Base-by-base conservation (phyloP, 2,888 invertebrate species). In the Clistopyga incitator region DNA sequence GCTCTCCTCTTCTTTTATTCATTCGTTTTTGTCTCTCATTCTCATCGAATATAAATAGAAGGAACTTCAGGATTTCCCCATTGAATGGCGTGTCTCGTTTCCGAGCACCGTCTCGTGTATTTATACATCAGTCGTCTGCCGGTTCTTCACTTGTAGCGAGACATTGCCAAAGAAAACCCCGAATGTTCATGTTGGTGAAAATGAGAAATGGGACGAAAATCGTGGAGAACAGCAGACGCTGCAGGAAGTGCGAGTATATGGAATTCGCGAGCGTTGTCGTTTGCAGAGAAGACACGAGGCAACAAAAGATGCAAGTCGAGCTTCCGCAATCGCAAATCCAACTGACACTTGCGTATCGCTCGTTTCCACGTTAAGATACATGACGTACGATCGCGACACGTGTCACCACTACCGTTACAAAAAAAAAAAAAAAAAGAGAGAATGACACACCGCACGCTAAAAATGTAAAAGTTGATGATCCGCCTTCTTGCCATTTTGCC, bases 21-120 rank as follows among this genome's bases (percentile, higher is more conserved):
- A 25, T 56, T 13, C 56, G 56, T 15, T 8, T 8, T 11, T 34
- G 59, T 75, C 47, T 34, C 18, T 64, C 47, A 23, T 64, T 34
- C n/a, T 47, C 23, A 47, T 47, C 29, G 45, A 34, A 59, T 75
- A 47, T 75, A 64, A 75, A 75, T 75, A 75, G 64, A 3, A 13
- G 6, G 38, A 64, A 59, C n/a, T 20, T 61, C 20, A 61, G 18
- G 61, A 74, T 18, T 74, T 74, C 47, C 50, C 59, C 42, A 25
- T 74, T 61, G 47, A 70, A 20, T 54, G 70, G 38, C 71, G 15
- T 54, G 45, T 68, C 52, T 50, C 25, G 23, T 68, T 50, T 29
- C 34, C n/a, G 29, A 52, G 25, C n/a, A n/a, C n/a, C 50, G 52
- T n/a, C 11, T 18, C n/a, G 2, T n/a, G 25, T 18, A 6, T 52